Evolutionary conservation across 2,113 vertebrate genomes (phyloP), one percentile per base, ranked within the genome.

Genomic region (Asarcornis scutulata): DNA sequence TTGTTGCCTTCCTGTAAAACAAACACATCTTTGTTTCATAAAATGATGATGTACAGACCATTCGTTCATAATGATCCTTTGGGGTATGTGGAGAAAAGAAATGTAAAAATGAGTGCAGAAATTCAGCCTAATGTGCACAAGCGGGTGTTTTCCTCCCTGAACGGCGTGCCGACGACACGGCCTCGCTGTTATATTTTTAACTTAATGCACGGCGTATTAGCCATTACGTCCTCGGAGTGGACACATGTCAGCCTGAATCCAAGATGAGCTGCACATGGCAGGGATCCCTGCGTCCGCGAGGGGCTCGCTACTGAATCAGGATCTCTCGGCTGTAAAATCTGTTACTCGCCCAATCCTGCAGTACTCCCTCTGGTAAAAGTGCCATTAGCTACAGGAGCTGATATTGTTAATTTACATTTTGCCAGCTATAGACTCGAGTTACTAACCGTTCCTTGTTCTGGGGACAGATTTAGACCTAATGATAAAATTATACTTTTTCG

Each of bases 391-490:
- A 78, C 94, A 94, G 93, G 96, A 96, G 89, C 89, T 86, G 95
- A 96, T 93, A 92, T 73, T 95, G 93, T 78, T 92, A 83, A 97
- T 96, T 96, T 90, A 94, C 90, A 91, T 96, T 94, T 94, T 79
- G 90, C 86, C 58, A 72, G 95, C 88, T 79, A 34, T 14, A 92
- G 95, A 72, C 77, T 95, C 21, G 52, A 83, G 93, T 84, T 88
- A 75, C 93, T 82, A 95, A 94, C 80, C 3, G 2, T 36, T 59
- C 73, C 93, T 92, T 83, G 52, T 97, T 97, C 96, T 95, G 80
- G 96, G 96, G 95, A 97, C 96, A 96, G 96, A 96, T 97, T 97
- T 97, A 96, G 95, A 92, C 95, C 90, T 95, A 97, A 97, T 96
- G 97, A 97, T 96, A 94, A 96, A 97, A 97, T 97, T 95, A 96